These are phyloP conservation scores for Poeciliopsis paucimaculata DNA, from an alignment of 2,797 vertebrate genomes.

Conservation along the genomic window DNA sequence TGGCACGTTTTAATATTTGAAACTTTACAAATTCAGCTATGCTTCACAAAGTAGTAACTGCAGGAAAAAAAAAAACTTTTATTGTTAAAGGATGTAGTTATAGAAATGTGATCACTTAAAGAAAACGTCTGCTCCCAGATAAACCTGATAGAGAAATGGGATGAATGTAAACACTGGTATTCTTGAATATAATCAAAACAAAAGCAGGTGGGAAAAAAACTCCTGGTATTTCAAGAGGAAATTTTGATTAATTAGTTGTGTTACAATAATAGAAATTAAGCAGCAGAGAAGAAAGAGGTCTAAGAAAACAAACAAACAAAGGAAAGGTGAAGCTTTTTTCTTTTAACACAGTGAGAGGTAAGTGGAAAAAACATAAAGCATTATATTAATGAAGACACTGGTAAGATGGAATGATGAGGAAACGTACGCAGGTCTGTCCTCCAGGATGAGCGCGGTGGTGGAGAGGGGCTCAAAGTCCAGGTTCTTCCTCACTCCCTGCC, in stretches of 20 bases:
- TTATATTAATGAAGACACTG: constrained; percentile 11
- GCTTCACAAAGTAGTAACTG: too few relatives aligned
- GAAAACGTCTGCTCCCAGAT: not conserved
- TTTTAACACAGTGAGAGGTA: constrained; percentile 21
- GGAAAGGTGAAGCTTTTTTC: constrained; percentile 25
- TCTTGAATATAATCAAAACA: not conserved
- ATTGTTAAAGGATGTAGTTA: not conserved
- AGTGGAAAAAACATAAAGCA: constrained; percentile 26
- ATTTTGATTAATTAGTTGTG: not conserved
- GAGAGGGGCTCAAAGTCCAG: constrained; percentile 95
- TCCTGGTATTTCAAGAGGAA: not conserved
- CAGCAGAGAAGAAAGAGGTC: not conserved
- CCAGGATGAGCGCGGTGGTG: constrained; percentile 94
- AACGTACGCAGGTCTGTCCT: constrained; percentile 93
- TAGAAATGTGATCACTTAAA: not conserved
- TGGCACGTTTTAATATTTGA: too few relatives aligned
- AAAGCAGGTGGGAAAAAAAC: not conserved
- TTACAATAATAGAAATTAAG: not conserved
- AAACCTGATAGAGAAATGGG: not conserved
- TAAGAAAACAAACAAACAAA: constrained; percentile 5
- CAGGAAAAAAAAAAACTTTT: too few relatives aligned
- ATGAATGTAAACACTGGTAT: not conserved
- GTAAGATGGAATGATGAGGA: not conserved
- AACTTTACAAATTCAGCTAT: too few relatives aligned
- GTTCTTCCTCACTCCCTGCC: constrained; percentile 92